Evolutionary conservation across 2,797 vertebrate species (phyloP), one percentile per base, ranked within the genome.

Genomic region (Odontamblyopus rebecca): DNA sequence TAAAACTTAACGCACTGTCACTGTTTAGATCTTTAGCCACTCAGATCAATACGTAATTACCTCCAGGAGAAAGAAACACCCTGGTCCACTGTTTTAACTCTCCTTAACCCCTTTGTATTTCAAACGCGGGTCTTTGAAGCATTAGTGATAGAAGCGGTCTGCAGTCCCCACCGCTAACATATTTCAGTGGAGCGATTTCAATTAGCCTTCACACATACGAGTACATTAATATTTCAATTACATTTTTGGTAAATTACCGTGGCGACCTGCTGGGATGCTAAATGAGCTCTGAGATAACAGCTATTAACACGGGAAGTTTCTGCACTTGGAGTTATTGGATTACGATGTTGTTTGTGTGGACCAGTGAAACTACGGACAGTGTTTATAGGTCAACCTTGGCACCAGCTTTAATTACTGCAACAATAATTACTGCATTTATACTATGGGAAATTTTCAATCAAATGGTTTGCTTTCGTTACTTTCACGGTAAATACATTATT

Each of bases 41-140:
- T 83, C 16, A 75, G 85, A 91, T 91, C 90, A 87, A 93, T 91
- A 92, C 84, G 87, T 85, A 89, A 92, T 92, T 92, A 92, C 83
- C 85, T 83, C 79, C 9, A 73, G 77, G 81, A 83, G 77, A 73
- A 82, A 84, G 82, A 79, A 84, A 75, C 78, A 75, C 75, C 70
- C 72, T 78, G 57, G 50, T 62, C 15, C 56, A 67, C 56, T 63
- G 72, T 68, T 84, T 72, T 75, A 74, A 76, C 74, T 84, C 73
- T 79, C 66, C 79, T 82, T 82, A 85, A 78, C 80, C 79, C 78
- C 68, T 76, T 71, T 86, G 83, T 82, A 80, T 76, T 83, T 59
- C 69, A 68, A 75, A 53, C 29, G 50, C 69, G 35, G 29, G 54
- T 4, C 7, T 56, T 5, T 23, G 67, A 69, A 70, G 70, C 73